Percentiles rank a stretch among this genome's conserved stretches.
Conservation (phyloP, 1,140 invertebrate genomes). For the Ceratitis capitata region DNA sequence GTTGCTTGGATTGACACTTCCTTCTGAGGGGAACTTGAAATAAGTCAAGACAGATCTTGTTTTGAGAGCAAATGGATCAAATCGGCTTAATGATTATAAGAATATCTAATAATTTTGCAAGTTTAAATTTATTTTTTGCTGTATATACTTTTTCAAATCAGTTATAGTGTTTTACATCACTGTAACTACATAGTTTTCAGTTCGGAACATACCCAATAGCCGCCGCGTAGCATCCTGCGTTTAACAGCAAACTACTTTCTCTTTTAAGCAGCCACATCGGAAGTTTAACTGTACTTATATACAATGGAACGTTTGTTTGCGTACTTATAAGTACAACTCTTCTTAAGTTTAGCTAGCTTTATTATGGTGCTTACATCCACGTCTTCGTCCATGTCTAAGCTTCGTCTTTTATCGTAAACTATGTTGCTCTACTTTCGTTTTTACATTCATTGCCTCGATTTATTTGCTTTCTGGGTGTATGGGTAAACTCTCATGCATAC, state of each 20-base stretch:
- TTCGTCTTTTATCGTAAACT: not conserved
- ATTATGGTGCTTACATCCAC: not conserved
- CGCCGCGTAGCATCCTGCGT: not conserved
- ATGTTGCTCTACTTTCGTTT: not conserved
- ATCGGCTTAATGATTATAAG: no score
- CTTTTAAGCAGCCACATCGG: not conserved
- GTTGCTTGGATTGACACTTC: no score
- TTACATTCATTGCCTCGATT: constrained; percentile 13
- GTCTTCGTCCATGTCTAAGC: not conserved
- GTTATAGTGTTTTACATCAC: not conserved
- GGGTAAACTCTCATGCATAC: no score
- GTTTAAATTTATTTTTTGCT: no score
- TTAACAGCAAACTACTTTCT: not conserved
- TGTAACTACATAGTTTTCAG: not conserved
- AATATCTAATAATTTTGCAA: no score
- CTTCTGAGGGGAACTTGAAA: no score
- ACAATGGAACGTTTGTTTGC: not conserved
- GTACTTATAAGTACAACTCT: not conserved
- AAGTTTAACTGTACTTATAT: not conserved
- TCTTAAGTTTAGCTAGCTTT: constrained; percentile 6
- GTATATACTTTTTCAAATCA: not conserved
- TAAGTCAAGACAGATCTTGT: no score
- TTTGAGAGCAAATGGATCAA: no score
- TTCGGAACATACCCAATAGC: not conserved
- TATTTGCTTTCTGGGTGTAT: not conserved